Evolutionary conservation across 2,888 invertebrate species (phyloP).

Genomic region (Euplagia quadripunctaria): DNA sequence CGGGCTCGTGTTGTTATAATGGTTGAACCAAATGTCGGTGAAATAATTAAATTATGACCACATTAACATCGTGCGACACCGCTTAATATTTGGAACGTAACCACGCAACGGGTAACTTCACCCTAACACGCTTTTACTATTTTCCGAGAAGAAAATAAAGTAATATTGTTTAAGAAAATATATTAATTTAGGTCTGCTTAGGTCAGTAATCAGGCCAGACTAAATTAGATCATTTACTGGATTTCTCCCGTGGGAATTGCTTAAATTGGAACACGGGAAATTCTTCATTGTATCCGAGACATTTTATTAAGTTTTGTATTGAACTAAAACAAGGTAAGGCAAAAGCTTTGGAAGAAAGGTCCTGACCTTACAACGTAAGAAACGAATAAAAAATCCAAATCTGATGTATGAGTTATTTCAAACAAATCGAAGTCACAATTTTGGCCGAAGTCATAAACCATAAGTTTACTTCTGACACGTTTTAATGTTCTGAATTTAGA

Average conservation of each 20-base stretch:
- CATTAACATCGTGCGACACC: slow-evolving; percentile 12
- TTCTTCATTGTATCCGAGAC: slow-evolving; percentile 9
- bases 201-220: slow-evolving; percentile 11
- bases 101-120: neutral
- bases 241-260: neutral
- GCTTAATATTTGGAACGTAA: slow-evolving; percentile 6
- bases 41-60: slow-evolving; percentile 23
- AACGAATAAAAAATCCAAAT: neutral
- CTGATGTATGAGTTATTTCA: neutral
- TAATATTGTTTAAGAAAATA: neutral
- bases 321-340: neutral
- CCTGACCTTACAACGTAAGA: neutral
- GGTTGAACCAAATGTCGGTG: slow-evolving; percentile 14
- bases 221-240: slow-evolving; percentile 14
- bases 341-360: neutral
- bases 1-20: slow-evolving; percentile 17
- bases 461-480: neutral
- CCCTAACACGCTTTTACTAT: neutral
- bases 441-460: too few relatives aligned
- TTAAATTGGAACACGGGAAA: slow-evolving; percentile 6
- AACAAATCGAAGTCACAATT: neutral
- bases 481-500: neutral
- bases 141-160: neutral
- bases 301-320: neutral
- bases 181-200: slow-evolving; percentile 11